phyloP scores from a whole-genome alignment of 2,888 invertebrate species.

The Andrena camellia region DNA sequence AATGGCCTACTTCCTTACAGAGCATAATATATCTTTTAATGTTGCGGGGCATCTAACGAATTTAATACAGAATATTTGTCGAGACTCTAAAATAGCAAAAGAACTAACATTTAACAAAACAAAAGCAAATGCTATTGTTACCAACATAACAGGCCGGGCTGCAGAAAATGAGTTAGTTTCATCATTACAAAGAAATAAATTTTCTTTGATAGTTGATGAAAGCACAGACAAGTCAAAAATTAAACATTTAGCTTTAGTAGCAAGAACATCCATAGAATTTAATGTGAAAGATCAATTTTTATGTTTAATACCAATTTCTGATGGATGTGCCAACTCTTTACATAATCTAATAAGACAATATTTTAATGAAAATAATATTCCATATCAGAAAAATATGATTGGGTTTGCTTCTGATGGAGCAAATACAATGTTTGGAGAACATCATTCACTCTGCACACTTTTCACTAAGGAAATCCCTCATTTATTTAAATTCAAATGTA shows the following conservation, averaged over 20 bases:
- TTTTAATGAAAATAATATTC: not conserved
- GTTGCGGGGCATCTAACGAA: not conserved
- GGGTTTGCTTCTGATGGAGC: not conserved
- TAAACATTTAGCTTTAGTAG: not conserved
- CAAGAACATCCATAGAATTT: not conserved
- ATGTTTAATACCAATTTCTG: not conserved
- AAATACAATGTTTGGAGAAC: not conserved
- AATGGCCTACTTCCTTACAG: not conserved
- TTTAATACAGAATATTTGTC: not conserved
- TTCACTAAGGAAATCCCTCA: not conserved
- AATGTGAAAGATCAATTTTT: not conserved
- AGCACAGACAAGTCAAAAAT: not conserved
- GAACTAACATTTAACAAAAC: not conserved
- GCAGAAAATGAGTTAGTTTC: not conserved
- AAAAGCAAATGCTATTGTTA: not conserved
- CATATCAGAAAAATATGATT: not conserved
- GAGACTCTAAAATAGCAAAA: not conserved
- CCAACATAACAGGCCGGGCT: not conserved
- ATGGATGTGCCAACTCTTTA: not conserved
- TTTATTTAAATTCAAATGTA: conserved; percentile 5
- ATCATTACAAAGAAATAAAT: not conserved
- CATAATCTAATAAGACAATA: not conserved
- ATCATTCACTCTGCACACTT: not conserved
- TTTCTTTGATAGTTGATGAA: not conserved
- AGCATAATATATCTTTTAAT: not conserved